phyloP scores from a whole-genome alignment of 2,888 invertebrate species.

The Poecilobothrus nobilitatus region DNA sequence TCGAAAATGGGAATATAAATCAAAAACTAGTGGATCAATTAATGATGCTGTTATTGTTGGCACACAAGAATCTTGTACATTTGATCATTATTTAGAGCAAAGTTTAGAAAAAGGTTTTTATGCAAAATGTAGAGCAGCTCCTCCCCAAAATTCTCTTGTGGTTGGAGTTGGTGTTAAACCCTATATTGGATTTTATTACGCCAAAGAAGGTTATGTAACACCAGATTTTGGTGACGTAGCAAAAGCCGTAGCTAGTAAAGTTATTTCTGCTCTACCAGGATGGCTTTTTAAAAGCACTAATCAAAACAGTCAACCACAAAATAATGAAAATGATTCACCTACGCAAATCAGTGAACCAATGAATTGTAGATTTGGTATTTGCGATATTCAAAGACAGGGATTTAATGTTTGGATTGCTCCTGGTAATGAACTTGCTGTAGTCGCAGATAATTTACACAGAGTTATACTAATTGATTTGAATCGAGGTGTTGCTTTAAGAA shows the following conservation, averaged over 20 bases:
- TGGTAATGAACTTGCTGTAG: constrained; percentile 59
- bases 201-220: constrained; percentile 75
- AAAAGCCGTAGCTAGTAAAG: constrained; percentile 74
- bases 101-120: constrained; percentile 36
- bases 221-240: constrained; percentile 86
- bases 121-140: constrained; percentile 58
- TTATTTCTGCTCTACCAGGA: constrained; percentile 71
- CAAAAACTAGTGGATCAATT: constrained; percentile 61
- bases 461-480: constrained; percentile 77
- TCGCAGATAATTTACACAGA: constrained; percentile 80
- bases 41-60: constrained; percentile 72
- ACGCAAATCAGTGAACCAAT: constrained; percentile 53
- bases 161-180: constrained; percentile 73
- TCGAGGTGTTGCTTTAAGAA: constrained; percentile 67
- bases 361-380: constrained; percentile 70
- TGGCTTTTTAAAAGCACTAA: constrained; percentile 42
- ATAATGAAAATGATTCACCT: constrained; percentile 35
- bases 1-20: constrained; percentile 77
- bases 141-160: constrained; percentile 67
- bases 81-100: constrained; percentile 70
- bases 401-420: constrained; percentile 69
- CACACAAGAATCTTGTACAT: constrained; percentile 53
- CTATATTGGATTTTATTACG: constrained; percentile 81
- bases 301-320: constrained; percentile 41
- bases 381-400: constrained; percentile 70